phyloP scores from a whole-genome alignment of 2,113 vertebrate species.

The Lipophrys pholis region DNA sequence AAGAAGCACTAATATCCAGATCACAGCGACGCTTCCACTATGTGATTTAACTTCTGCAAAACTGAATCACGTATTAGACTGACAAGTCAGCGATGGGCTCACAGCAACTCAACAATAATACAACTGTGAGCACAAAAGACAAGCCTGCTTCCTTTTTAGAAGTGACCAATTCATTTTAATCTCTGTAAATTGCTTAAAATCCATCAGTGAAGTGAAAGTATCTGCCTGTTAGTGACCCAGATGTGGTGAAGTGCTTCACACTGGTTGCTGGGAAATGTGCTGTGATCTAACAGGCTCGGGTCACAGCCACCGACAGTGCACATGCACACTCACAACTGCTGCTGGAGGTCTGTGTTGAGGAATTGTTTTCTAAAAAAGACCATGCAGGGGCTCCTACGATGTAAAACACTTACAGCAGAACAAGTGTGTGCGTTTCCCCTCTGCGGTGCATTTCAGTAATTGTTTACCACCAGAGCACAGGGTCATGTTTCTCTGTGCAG shows the following conservation, averaged over 20 bases:
- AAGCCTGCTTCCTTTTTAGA: too few species aligned
- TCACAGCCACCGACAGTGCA: constrained; percentile 3
- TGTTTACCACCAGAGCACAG: constrained; percentile 38
- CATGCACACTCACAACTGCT: constrained; percentile 27
- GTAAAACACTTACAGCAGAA: constrained; percentile 41
- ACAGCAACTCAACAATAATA: too few species aligned
- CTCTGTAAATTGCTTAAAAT: too few species aligned
- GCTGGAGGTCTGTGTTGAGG: constrained; percentile 8
- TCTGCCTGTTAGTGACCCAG: not conserved
- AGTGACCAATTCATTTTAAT: not conserved
- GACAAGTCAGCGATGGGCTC: too few species aligned
- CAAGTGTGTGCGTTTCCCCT: constrained; percentile 42
- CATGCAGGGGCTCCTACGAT: constrained; percentile 6
- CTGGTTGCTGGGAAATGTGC: constrained; percentile 49
- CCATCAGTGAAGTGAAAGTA: not conserved
- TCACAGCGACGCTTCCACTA: too few species aligned
- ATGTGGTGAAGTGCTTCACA: constrained; percentile 44
- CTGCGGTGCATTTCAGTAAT: constrained; percentile 40
- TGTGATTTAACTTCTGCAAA: too few species aligned
- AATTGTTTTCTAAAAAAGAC: constrained; percentile 9
- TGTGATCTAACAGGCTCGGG: constrained; percentile 24
- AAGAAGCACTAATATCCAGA: too few species aligned
- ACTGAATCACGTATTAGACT: too few species aligned
- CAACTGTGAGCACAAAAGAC: too few species aligned
- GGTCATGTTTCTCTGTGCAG: constrained; percentile 31